Evolutionary conservation across 2,113 vertebrate genomes (phyloP), one percentile per base, ranked within the genome.

Genomic region (Galemys pyrenaicus): DNA sequence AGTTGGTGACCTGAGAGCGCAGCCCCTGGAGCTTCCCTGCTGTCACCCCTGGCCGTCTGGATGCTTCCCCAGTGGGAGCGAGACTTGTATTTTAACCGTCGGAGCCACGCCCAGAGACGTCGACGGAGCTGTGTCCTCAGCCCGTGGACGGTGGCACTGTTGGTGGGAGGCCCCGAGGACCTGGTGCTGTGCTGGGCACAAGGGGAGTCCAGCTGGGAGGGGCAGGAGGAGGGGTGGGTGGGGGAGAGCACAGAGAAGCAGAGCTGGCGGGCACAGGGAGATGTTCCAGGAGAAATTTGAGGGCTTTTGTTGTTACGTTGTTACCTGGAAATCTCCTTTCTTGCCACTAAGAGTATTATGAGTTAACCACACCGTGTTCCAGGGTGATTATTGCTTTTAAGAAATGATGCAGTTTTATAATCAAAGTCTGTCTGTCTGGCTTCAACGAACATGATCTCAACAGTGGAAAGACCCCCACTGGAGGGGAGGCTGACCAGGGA

Each of bases 171-270:
- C 44, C 44, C 44, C 44, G 5, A 44, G 44, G 60, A 37, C 22
- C 8, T 0, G 16, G 62, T 11, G 3, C 16, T 39, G 2, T 87
- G 60, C 11, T 73, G 37, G 41, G 26, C 26, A 73, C 68, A 30
- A 16, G 49, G 6, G 15, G 44, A 9, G 44, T 44, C 44, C 44
- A 44, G n/a, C n/a, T n/a, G n/a, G n/a, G 44, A 44, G 6, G 30
- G 19, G 32, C 13, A 2, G 22, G 17, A 17, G 1, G 16, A 6
- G 1, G 6, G 13, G 12, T 16, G 73, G n/a, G n/a, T 2, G 44
- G 22, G n/a, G 65, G 41, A 24, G 32, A 37, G 44, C 39, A 32
- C 35, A 70, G 58, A 28, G 22, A 51, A 10, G 37, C 6, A 65
- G 77, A 77, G 67, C 30, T 28, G 13, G 15, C 39, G 49, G 41